phyloP scores from a whole-genome alignment of 2,797 vertebrate genomes.

The Notoglanidium macrostoma region DNA sequence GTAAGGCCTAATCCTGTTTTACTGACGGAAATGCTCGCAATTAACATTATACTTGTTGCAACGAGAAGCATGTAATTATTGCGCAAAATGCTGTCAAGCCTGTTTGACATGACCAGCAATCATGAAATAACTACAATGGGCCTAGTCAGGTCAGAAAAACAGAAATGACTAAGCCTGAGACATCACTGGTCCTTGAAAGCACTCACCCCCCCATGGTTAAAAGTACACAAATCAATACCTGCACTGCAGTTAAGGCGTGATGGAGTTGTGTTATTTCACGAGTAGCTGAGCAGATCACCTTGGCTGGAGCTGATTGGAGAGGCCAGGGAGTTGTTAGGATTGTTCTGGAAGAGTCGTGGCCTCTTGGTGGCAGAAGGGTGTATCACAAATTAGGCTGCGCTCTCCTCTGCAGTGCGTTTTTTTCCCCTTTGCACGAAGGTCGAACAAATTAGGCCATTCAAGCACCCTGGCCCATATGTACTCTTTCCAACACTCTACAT shows the following conservation, averaged over 20 bases:
- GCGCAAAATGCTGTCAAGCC: neutral
- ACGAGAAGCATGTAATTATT: neutral
- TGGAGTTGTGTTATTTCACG: conserved; percentile 34
- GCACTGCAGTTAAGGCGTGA: conserved; percentile 23
- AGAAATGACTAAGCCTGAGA: neutral
- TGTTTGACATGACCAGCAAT: neutral
- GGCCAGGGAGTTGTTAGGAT: conserved; percentile 18
- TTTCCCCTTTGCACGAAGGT: conserved; percentile 50
- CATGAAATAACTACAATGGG: neutral
- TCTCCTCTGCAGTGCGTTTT: conserved; percentile 59
- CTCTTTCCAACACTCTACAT: conserved; percentile 43
- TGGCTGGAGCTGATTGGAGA: conserved; percentile 25
- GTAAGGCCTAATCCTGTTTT: neutral
- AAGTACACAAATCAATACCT: conserved; percentile 37
- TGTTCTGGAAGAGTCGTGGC: conserved; percentile 44
- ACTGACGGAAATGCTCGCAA: neutral
- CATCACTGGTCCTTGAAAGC: neutral
- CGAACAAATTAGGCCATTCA: conserved; percentile 66
- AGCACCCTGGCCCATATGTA: conserved; percentile 55
- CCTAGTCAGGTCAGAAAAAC: neutral
- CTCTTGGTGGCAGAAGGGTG: conserved; percentile 31
- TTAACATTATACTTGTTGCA: neutral
- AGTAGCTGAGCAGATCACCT: conserved; percentile 38
- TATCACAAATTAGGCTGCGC: conserved; percentile 41
- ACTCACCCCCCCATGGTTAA: conserved; percentile 9